These are phyloP conservation scores for Syrphus vitripennis DNA, from an alignment of 2,888 invertebrate genomes.

Conservation along the genomic window DNA sequence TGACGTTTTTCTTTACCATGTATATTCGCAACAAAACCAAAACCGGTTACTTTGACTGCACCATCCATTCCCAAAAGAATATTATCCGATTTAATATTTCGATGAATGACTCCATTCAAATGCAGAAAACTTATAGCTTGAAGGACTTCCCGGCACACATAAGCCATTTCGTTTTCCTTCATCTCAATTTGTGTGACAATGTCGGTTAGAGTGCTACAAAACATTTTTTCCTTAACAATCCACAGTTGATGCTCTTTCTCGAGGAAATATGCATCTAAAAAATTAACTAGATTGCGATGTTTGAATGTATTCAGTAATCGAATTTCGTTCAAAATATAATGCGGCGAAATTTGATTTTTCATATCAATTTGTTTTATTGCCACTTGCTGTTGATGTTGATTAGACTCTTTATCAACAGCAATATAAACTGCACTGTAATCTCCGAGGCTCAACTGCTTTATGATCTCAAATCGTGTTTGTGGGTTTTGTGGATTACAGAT, in stretches of 20 bases:
- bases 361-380: conserved; percentile 98
- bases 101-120: conserved; percentile 94
- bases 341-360: conserved; percentile 92
- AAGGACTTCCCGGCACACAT: conserved; percentile 94
- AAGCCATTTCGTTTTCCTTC: conserved; percentile 98
- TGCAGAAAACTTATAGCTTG: conserved; percentile 95
- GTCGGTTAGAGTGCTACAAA: conserved; percentile 97
- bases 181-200: conserved; percentile 98
- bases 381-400: conserved; percentile 90
- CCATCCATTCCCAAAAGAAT: conserved; percentile 97
- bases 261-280: conserved; percentile 94
- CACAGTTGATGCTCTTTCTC: conserved; percentile 94
- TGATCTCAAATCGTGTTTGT: conserved; percentile 88
- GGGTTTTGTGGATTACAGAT: conserved; percentile 94
- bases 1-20: conserved; percentile 95
- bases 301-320: conserved; percentile 94
- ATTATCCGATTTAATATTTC: conserved; percentile 98
- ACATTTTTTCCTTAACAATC: conserved; percentile 98
- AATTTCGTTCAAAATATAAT: conserved; percentile 96
- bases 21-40: conserved; percentile 99
- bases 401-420: conserved; percentile 88
- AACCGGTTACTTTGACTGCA: conserved; percentile 95
- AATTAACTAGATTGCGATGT: conserved; percentile 97
- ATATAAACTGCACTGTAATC: conserved; percentile 96
- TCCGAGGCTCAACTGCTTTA: conserved; percentile 94